Evolutionary conservation across 2,888 invertebrate genomes (phyloP), one percentile per base, ranked within the genome.

Genomic region (Stegophylla sp.): DNA sequence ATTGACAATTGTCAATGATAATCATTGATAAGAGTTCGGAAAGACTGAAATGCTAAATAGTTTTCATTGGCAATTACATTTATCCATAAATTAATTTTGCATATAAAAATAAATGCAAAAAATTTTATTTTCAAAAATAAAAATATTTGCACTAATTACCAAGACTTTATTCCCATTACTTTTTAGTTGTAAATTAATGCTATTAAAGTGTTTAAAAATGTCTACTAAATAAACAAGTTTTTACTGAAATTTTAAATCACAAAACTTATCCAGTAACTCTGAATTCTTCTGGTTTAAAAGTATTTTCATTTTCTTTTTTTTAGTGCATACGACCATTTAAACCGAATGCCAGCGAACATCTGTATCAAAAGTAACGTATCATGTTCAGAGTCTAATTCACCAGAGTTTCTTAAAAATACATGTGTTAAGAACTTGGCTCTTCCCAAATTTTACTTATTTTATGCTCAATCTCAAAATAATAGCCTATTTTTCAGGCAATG

Each of bases 341-440:
- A 48, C 81, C 45, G 64, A 76, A 45, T 66, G 41, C 67, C 67
- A 76, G 64, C 76, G 53, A 61, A 76, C 64, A 34, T 76, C 66
- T 66, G 45, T 45, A 61, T 76, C 51, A 63, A 66, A 76, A 66
- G 76, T 76, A 76, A 51, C 9, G 43, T 51, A 0, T 69, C 59
- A 2, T 59, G 9, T 67, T 79, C 69, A 9, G 69, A 61, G 53
- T 64, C 51, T 20, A 67, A 64, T 66, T 79, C 56, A 67, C 17
- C 63, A 67, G n/a, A 79, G 66, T 79, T 79, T 69, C 63, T 82
- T 69, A 28, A 76, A 82, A 67, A 76, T 28, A 69, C 67, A 63
- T n/a, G 82, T 76, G 51, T 82, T 76, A 28, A 76, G 48, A n/a
- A 76, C 71, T 67, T 76, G 71, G 51, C 69, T 76, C 51, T 82